Evolutionary conservation across 2,797 vertebrate species (phyloP).

Genomic region (Cyclura pinguis): DNA sequence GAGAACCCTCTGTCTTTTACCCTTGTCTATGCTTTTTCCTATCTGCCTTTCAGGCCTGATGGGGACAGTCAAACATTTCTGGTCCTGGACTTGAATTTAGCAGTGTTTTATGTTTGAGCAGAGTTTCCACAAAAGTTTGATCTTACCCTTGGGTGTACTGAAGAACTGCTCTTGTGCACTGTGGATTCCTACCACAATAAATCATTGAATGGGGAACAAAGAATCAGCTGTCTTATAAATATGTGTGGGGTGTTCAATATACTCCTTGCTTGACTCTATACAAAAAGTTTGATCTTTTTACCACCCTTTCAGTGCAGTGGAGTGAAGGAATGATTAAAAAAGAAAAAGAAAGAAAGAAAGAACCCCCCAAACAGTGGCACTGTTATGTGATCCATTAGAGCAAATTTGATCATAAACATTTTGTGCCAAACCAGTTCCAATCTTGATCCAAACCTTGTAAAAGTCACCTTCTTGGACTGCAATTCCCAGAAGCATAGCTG

Average conservation of each 20-base stretch:
- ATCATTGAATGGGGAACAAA: neutral
- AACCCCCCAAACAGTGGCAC: neutral
- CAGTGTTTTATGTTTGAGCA: neutral
- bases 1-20: neutral
- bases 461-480: neutral
- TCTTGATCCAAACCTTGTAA: neutral
- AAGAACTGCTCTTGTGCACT: neutral
- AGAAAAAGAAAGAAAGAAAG: too few species aligned
- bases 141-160: neutral
- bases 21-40: neutral
- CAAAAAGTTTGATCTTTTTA: conserved; percentile 19
- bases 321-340: neutral
- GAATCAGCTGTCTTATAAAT: neutral
- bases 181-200: neutral
- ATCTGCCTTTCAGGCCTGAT: neutral
- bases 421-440: neutral
- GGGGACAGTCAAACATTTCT: neutral
- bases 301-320: conserved; percentile 3
- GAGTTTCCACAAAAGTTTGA: neutral
- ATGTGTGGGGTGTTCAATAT: neutral
- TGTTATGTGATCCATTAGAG: neutral
- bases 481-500: neutral
- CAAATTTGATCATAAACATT: neutral
- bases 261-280: neutral
- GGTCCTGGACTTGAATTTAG: neutral